A percentile compares a stretch with the other conserved stretches of the same genome.
These are phyloP conservation scores for Periophthalmus modestus DNA, from an alignment of 2,113 vertebrate genomes.

Conservation along the genomic window DNA sequence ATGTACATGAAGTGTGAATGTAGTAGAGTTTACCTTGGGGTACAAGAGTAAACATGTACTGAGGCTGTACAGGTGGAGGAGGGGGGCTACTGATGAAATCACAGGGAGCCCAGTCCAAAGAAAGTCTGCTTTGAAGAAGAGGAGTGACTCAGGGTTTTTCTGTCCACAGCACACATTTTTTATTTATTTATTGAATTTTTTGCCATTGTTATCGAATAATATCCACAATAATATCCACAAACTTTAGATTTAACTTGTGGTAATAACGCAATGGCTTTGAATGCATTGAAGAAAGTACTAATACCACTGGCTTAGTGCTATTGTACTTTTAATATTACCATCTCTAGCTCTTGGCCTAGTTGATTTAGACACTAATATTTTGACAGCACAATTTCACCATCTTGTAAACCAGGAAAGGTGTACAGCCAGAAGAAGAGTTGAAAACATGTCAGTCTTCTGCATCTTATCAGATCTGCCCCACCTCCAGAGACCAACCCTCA, in stretches of 20 bases:
- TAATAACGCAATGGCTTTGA: too few species aligned
- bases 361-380: too few species aligned
- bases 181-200: too few species aligned
- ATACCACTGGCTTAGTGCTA: too few species aligned
- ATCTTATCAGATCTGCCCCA: conserved; percentile 29
- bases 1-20: conserved; percentile 40
- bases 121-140: not conserved
- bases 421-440: not conserved
- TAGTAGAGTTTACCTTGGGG: conserved; percentile 49
- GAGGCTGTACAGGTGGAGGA: conserved; percentile 21
- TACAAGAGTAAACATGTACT: conserved; percentile 30
- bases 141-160: not conserved
- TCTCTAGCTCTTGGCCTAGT: too few species aligned
- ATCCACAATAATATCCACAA: too few species aligned
- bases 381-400: too few species aligned
- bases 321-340: too few species aligned
- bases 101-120: not conserved
- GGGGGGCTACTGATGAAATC: conserved; percentile 32
- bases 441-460: conserved; percentile 9
- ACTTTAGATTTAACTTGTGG: too few species aligned
- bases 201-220: too few species aligned
- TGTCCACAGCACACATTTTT: not conserved
- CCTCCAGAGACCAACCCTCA: conserved; percentile 9
- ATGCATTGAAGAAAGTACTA: too few species aligned
- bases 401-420: not conserved